Conservation (phyloP, 2,888 invertebrate genomes). For the Elysia crispata region DNA sequence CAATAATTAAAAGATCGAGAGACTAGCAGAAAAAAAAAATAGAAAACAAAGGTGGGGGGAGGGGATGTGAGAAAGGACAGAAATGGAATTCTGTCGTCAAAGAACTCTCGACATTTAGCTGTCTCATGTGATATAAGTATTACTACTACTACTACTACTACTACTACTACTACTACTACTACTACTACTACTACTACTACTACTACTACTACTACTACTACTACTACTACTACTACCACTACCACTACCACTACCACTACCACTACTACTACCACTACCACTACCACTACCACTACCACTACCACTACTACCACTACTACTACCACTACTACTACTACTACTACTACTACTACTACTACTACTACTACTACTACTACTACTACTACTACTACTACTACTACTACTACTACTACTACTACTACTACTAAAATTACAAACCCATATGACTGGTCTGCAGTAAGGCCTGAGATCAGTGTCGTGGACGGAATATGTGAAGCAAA, state of each 20-base stretch:
- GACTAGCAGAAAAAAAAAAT: no score
- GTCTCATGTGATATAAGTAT: not conserved
- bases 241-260: conserved; percentile 43
- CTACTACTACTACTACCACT: conserved; percentile 40
- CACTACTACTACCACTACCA: conserved; percentile 37
- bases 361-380: conserved; percentile 32
- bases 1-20: no score
- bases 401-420: not conserved
- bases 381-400: conserved; percentile 41
- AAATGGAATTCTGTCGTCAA: no score
- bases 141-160: conserved; percentile 46
- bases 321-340: conserved; percentile 46
- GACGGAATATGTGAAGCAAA: no score
- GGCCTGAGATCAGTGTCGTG: no score
- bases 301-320: conserved; percentile 39
- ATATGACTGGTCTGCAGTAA: no score
- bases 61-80: no score
- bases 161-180: conserved; percentile 48
- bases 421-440: no score
- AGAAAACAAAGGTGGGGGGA: no score
- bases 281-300: conserved; percentile 33
- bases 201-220: conserved; percentile 38
- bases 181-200: conserved; percentile 47
- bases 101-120: no score
- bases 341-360: conserved; percentile 41